phyloP scores from a whole-genome alignment of 2,797 vertebrate species.

The Rhynchonycteris naso region DNA sequence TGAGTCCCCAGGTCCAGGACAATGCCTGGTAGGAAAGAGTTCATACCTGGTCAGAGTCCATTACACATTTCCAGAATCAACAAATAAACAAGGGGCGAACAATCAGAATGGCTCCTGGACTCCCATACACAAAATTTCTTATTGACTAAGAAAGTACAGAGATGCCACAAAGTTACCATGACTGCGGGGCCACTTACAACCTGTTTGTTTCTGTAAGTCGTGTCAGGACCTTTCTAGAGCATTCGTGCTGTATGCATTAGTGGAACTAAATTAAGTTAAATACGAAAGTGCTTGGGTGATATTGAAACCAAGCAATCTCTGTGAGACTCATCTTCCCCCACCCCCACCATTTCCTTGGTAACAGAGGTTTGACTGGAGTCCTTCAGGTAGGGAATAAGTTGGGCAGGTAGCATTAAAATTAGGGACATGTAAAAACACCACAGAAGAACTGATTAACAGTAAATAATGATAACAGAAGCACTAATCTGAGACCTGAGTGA shows the following conservation, averaged over 20 bases:
- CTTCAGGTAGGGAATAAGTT: neutral
- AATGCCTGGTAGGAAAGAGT: neutral
- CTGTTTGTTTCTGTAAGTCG: neutral
- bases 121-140: neutral
- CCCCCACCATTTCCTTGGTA: neutral
- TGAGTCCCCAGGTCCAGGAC: neutral
- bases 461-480: too few species aligned
- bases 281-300: neutral
- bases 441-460: neutral
- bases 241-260: too few species aligned
- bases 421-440: neutral
- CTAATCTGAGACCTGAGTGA: neutral
- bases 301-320: neutral
- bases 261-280: neutral
- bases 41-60: neutral
- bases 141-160: neutral
- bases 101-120: neutral
- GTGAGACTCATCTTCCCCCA: neutral
- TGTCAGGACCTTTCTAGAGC: neutral
- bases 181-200: neutral
- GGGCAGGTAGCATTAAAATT: neutral
- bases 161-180: neutral
- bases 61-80: neutral
- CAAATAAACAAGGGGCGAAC: neutral
- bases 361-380: neutral